Evolutionary conservation across 2,888 invertebrate species (phyloP), one percentile per base, ranked within the genome.

Genomic region (Aelia acuminata): DNA sequence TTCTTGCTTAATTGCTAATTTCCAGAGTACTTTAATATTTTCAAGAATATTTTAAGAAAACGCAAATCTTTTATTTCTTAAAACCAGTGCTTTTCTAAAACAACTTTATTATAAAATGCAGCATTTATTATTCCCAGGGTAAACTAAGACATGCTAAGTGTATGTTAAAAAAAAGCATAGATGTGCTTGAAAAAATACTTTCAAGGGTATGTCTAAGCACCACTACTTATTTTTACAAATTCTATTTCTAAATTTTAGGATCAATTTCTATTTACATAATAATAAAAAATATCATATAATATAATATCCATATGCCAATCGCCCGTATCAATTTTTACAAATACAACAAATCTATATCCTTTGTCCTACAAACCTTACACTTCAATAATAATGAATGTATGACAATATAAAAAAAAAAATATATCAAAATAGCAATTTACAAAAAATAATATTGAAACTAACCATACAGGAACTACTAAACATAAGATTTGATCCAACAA

Each of bases 241-340:
- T 70, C 63, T 70, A 70, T 31, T 35, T 70, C 63, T 70, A 70
- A 63, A 18, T 70, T 70, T 70, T 18, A 70, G 35, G 63, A 70
- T 20, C 18, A 70, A 18, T 70, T 70, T 35, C 35, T 35, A 70
- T 70, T 57, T 70, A 70, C 31, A 70, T 70, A 70, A 35, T 35
- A 35, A 3, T 26, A 8, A 53, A 26, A 5, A 53, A 53, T 53
- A 26, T 53, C 53, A 53, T 26, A 53, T 26, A 26, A 53, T 10
- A 53, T 53, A 63, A 70, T 57, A 57, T 70, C 8, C 63, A 70
- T 63, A 31, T 70, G 63, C 18, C 63, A 70, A 35, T 70, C 3
- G 3, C 13, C 57, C 26, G 13, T 26, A 57, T 26, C 26, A 57
- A 57, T 57, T 57, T 57, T 13, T 57, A 57, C 57, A 57, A 26